Evolutionary conservation across 2,888 invertebrate genomes (phyloP), one percentile per base, ranked within the genome.

Genomic region (Drosophila infuscata): DNA sequence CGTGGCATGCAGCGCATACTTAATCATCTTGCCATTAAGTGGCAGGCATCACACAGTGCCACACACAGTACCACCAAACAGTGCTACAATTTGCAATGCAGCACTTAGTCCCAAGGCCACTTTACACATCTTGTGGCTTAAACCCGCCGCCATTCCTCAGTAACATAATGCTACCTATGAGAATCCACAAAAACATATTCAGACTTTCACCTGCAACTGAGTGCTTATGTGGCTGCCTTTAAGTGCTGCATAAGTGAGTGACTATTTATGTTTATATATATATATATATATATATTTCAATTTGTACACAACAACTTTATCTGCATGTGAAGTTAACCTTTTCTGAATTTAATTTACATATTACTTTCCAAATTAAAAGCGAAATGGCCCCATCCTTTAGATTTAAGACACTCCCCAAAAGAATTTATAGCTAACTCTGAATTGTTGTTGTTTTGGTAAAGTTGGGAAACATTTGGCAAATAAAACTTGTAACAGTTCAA

Each of bases 21-120:
- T 83, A 88, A 88, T 88, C 85, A 81, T 77, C 70, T 66, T 62
- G 72, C 85, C 88, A 82, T 79, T 88, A 88, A 85, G 81, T 82
- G 71, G 71, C 82, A 69, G 71, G 64, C 77, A 65, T 52, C 71
- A 56, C 63, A 56, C 48, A 46, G 25, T 12, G 8, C 15, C 4
- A 25, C 46, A 46, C 46, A 46, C 46, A 25, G 29, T 4, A 46
- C 25, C 46, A 48, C 12, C 12, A 46, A 58, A 63, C 25, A 25
- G 25, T 25, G 35, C 41, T 60, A 57, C 63, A 66, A 66, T 59
- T 76, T 60, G 69, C 60, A 69, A 43, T 63, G 74, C 77, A 69
- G 67, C 67, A 74, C 74, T 78, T 70, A 64, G 66, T 7, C 53
- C 17, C 69, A 75, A 69, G 70, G 79, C 65, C 61, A 53, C 30